These are phyloP conservation scores for Pseudachorutes palmiensis DNA, from an alignment of 1,140 invertebrate genomes.

Conservation along the genomic window DNA sequence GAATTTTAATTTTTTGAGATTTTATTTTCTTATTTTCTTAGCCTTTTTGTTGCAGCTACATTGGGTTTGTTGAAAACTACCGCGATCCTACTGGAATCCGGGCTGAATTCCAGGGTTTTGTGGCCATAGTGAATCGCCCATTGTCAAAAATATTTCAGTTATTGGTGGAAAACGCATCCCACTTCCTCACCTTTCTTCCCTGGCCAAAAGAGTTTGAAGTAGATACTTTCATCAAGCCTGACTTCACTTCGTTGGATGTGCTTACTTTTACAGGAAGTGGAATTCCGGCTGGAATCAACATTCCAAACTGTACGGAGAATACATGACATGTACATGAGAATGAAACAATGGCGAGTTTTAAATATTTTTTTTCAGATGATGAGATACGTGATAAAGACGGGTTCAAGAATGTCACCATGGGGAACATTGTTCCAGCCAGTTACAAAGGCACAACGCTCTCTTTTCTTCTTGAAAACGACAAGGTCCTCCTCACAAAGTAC, in stretches of 20 bases:
- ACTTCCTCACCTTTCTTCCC: slow-evolving; percentile 68
- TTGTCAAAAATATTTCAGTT: slow-evolving; percentile 82
- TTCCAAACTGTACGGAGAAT: slow-evolving; percentile 93
- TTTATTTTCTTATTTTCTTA: too few relatives aligned
- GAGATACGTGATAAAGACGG: slow-evolving; percentile 86
- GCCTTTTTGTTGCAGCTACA: slow-evolving; percentile 60
- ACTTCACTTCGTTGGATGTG: slow-evolving; percentile 94
- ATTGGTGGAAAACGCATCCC: slow-evolving; percentile 72
- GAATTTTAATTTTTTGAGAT: too few relatives aligned
- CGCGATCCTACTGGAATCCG: slow-evolving; percentile 84
- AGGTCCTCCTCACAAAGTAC: slow-evolving; percentile 61
- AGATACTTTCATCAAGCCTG: slow-evolving; percentile 80
- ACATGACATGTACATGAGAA: too few relatives aligned
- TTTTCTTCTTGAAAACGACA: slow-evolving; percentile 67
- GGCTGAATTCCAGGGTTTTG: slow-evolving; percentile 95
- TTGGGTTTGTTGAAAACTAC: slow-evolving; percentile 92
- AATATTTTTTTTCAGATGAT: slow-evolving; percentile 74
- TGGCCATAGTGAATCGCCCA: slow-evolving; percentile 87
- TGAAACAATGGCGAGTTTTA: too few relatives aligned
- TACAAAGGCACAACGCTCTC: slow-evolving; percentile 70
- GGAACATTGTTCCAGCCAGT: slow-evolving; percentile 81
- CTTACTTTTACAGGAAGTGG: slow-evolving; percentile 81
- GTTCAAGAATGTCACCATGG: slow-evolving; percentile 95
- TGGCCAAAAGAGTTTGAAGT: slow-evolving; percentile 86
- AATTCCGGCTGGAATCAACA: slow-evolving; percentile 91